Base-by-base conservation (phyloP, 2,797 vertebrate genomes). In the Eospalax fontanierii region DNA sequence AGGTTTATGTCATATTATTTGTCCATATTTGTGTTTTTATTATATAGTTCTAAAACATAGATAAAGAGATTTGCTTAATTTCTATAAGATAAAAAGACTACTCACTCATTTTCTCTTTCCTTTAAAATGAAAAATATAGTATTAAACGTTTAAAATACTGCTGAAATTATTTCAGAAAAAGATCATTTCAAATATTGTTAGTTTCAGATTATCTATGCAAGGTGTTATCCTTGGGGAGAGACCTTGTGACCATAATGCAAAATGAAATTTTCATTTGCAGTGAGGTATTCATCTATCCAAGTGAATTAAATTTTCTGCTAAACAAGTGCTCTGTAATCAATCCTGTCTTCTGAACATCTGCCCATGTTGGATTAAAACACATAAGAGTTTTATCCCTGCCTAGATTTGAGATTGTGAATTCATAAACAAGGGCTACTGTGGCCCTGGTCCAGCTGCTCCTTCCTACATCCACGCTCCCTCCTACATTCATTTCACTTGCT, bases 321-420 rank as follows among this genome's bases (percentile, higher is more conserved):
- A 86, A 95, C 90, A 96, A 90, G 65, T 68, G 83, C 43, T 71
- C 82, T 93, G 96, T 97, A 96, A 97, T 97, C 93, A 95, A 54
- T 83, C 74, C 22, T 96, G 94, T 95, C 93, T 92, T 96, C 70
- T 68, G 65, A 97, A 96, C 96, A 97, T 95, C 96, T 97, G 94
- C 95, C 90, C 65, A 68, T 15, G 22, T 90, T 95, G 94, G 91
- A 87, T 94, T 74, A 8, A 68, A 82, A 38, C 68, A 19, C 43
- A 65, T 57, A 22, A 79, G 43, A 91, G 81, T 92, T 96, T 90
- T 93, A 87, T 89, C 43, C 59, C 22, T 68, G 84, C 35, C 82
- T 94, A 63, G 61, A 88, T 21, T 30, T 82, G 63, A 91, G 75
- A 81, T 76, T 71, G 30, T 8, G 82, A 63, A 18, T 46, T 93